phyloP scores from a whole-genome alignment of 1,140 invertebrate genomes.

The Bombus impatiens region DNA sequence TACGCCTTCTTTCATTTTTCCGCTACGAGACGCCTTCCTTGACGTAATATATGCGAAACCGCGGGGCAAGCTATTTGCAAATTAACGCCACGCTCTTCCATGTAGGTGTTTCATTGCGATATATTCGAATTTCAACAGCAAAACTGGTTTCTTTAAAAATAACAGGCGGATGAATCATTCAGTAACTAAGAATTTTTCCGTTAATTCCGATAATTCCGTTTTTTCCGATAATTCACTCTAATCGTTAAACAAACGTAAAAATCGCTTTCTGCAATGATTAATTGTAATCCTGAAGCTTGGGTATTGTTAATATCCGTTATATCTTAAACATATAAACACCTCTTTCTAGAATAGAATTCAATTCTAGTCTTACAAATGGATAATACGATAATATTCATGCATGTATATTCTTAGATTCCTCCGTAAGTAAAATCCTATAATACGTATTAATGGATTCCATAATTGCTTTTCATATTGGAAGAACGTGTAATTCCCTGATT shows the following conservation, averaged over 20 bases:
- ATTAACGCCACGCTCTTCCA: not conserved
- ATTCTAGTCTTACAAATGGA: no score
- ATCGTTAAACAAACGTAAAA: not conserved
- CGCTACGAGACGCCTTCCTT: slow-evolving; percentile 1
- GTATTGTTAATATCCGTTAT: not conserved
- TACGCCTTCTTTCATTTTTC: slow-evolving; percentile 66
- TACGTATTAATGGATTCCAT: no score
- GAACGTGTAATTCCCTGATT: no score
- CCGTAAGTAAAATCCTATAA: no score
- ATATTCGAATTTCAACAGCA: not conserved
- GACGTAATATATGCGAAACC: not conserved
- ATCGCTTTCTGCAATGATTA: not conserved
- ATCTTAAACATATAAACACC: no score
- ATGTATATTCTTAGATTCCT: no score
- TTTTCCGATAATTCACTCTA: not conserved
- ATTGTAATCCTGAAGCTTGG: not conserved
- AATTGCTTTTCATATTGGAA: no score
- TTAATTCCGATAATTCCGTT: no score
- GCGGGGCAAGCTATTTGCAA: not conserved
- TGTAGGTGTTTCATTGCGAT: not conserved
- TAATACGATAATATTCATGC: no score
- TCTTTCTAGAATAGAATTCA: no score
- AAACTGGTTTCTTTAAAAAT: not conserved
- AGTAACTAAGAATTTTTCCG: not conserved
- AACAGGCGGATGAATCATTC: not conserved